Conservation (phyloP, 2,888 invertebrate genomes). For the Neoaliturus tenellus region DNA sequence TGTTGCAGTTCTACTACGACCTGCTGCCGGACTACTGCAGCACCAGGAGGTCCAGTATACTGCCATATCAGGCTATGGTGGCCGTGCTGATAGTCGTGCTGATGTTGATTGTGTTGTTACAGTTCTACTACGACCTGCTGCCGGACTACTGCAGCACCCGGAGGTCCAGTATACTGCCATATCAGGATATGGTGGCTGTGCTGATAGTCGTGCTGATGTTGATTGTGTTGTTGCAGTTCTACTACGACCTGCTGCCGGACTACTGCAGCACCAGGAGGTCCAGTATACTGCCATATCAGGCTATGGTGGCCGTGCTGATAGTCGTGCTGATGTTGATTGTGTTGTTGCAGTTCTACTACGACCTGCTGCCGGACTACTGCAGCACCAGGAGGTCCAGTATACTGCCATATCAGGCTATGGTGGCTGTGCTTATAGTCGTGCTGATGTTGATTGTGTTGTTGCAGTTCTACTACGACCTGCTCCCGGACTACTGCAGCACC, state of each 20-base stretch:
- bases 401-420: slow-evolving; percentile 76
- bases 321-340: too few species aligned
- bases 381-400: slow-evolving; percentile 74
- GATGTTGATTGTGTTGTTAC: slow-evolving; percentile 70
- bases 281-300: slow-evolving; percentile 77
- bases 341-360: slow-evolving; percentile 75
- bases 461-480: slow-evolving; percentile 78
- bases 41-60: slow-evolving; percentile 73
- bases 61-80: slow-evolving; percentile 76
- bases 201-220: too few species aligned
- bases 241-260: slow-evolving; percentile 79
- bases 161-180: slow-evolving; percentile 75
- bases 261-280: slow-evolving; percentile 76
- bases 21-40: slow-evolving; percentile 83
- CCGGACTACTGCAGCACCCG: slow-evolving; percentile 80
- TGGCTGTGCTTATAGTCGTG: slow-evolving; percentile 76
- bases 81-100: too few species aligned
- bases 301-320: slow-evolving; percentile 75
- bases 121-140: slow-evolving; percentile 78
- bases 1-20: slow-evolving; percentile 76
- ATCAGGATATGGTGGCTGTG: slow-evolving; percentile 76
- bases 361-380: slow-evolving; percentile 83
- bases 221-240: slow-evolving; percentile 75
- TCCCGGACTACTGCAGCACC: slow-evolving; percentile 81
- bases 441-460: too few species aligned